Percentiles rank a stretch among this genome's conserved stretches.
phyloP scores from a whole-genome alignment of 1,140 invertebrate genomes.

The Scaptomyza hsui region DNA sequence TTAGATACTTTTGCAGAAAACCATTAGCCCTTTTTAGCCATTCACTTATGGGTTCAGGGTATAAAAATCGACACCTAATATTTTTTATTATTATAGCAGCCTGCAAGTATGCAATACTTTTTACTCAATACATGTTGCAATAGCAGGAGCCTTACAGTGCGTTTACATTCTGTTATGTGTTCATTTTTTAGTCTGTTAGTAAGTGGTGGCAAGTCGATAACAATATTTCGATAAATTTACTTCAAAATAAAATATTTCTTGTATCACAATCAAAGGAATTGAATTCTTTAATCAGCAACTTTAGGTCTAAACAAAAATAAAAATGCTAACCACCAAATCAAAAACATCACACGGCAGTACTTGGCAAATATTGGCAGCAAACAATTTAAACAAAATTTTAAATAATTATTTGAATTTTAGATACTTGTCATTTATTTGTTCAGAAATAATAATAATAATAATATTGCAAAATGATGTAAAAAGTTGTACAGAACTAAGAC shows the following conservation, averaged over 20 bases:
- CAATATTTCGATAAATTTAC: conserved; percentile 1
- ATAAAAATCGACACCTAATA: no score
- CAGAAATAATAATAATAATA: conserved; percentile 67
- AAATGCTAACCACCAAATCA: no score
- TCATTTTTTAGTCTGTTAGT: no score
- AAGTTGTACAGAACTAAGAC: conserved; percentile 58
- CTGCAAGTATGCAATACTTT: conserved; percentile 18
- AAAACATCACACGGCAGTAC: no score
- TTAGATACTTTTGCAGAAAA: no score
- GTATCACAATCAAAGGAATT: not conserved
- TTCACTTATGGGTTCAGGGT: no score
- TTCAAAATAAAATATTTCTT: not conserved
- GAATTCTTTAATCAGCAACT: not conserved
- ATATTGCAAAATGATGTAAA: conserved; percentile 73
- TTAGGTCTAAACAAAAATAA: no score
- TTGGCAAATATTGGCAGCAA: no score
- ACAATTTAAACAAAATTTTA: no score
- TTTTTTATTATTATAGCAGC: not conserved
- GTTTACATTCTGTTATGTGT: conserved; percentile 9
- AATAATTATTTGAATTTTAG: no score
- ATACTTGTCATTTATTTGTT: conserved; percentile 63
- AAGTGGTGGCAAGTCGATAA: conserved; percentile 18
- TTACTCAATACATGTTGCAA: not conserved
- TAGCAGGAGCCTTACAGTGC: not conserved
- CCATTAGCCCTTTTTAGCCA: no score